Evolutionary conservation across 1,140 invertebrate species (phyloP).

Genomic region (Zaprionus inermis): DNA sequence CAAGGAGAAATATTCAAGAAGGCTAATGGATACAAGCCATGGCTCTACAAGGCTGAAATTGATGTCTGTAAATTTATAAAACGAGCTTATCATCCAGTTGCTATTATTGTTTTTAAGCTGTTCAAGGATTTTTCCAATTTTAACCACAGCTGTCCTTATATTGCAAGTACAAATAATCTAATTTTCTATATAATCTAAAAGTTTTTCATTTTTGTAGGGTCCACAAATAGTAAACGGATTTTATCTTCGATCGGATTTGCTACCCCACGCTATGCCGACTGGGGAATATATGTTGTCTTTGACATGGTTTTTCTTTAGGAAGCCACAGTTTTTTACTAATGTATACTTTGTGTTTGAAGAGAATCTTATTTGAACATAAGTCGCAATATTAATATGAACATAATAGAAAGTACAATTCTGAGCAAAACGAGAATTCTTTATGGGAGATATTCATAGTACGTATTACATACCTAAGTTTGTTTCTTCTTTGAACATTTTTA

Average conservation of each 20-base stretch:
- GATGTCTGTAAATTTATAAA: constrained; percentile 22
- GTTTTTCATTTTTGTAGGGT: neutral
- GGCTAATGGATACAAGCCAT: constrained; percentile 30
- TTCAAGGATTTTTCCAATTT: constrained; percentile 23
- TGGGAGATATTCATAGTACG: too few relatives aligned
- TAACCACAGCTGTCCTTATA: constrained; percentile 31
- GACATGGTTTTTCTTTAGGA: constrained; percentile 7
- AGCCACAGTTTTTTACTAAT: neutral
- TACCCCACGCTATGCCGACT: constrained; percentile 14
- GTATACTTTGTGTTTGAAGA: neutral
- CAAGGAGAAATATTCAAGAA: neutral
- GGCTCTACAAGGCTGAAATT: constrained; percentile 2
- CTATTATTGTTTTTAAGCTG: constrained; percentile 15
- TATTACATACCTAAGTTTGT: too few relatives aligned
- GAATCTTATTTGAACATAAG: neutral
- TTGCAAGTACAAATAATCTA: constrained; percentile 15
- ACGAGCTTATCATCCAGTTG: constrained; percentile 12
- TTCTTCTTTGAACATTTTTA: too few relatives aligned
- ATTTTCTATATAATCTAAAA: neutral
- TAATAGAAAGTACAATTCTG: too few relatives aligned
- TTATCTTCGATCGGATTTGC: neutral
- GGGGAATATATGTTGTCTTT: constrained; percentile 16
- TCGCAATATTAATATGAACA: too few relatives aligned
- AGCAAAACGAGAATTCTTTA: too few relatives aligned
- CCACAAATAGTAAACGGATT: constrained; percentile 11